Evolutionary conservation across 2,113 vertebrate species (phyloP).

Genomic region (Ramphastos sulfuratus): DNA sequence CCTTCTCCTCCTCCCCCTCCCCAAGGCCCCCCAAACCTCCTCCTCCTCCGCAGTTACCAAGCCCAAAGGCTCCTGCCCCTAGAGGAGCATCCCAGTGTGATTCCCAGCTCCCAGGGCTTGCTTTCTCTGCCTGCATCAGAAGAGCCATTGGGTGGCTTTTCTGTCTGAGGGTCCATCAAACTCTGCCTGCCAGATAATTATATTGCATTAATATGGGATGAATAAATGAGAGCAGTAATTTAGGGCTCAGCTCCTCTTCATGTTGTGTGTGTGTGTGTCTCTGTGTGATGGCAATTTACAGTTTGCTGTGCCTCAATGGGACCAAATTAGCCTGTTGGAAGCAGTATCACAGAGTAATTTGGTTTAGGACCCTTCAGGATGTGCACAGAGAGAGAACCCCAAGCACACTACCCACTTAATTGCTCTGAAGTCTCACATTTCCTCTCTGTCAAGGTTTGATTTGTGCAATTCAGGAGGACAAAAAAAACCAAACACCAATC

Average conservation of each 20-base stretch:
- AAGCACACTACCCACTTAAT: neutral
- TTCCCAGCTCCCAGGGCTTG: slow-evolving; percentile 23
- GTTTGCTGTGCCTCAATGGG: slow-evolving; percentile 64
- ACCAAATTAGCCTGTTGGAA: slow-evolving; percentile 62
- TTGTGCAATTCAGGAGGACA: too few relatives aligned
- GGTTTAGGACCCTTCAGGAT: slow-evolving; percentile 33
- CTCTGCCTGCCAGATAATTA: slow-evolving; percentile 72
- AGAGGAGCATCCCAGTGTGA: slow-evolving; percentile 33
- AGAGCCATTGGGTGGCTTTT: slow-evolving; percentile 38
- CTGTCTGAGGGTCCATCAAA: slow-evolving; percentile 72
- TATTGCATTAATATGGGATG: slow-evolving; percentile 76
- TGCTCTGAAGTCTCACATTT: neutral
- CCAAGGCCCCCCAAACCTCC: neutral
- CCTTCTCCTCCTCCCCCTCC: too few relatives aligned
- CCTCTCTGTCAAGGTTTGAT: neutral
- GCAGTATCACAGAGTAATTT: slow-evolving; percentile 38
- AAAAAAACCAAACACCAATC: too few relatives aligned
- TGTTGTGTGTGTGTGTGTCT: too few relatives aligned
- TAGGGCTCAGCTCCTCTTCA: slow-evolving; percentile 63
- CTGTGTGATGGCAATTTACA: slow-evolving; percentile 67
- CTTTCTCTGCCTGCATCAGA: slow-evolving; percentile 49
- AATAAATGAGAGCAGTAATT: slow-evolving; percentile 77
- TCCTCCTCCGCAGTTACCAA: slow-evolving; percentile 10
- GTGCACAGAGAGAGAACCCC: neutral
- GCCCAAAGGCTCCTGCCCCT: slow-evolving; percentile 1